A percentile compares a stretch with the other conserved stretches of the same genome.
phyloP scores from a whole-genome alignment of 2,888 invertebrate genomes.

The Lagria hirta region DNA sequence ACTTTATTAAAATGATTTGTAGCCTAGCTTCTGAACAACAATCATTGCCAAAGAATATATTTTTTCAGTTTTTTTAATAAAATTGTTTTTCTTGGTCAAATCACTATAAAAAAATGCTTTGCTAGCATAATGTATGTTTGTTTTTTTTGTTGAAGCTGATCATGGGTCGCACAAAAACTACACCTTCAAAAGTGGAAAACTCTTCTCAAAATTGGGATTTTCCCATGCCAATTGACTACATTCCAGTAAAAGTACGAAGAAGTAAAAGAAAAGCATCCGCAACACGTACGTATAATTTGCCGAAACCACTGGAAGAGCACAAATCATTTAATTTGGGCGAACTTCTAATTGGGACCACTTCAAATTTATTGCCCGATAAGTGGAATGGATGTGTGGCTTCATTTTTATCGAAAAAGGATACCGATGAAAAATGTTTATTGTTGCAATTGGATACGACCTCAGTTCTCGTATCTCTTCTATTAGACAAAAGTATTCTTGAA shows the following conservation, averaged over 20 bases:
- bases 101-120: no score
- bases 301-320: slow-evolving; percentile 23
- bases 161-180: slow-evolving; percentile 20
- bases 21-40: no score
- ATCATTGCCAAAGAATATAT: no score
- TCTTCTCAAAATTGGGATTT: slow-evolving; percentile 4
- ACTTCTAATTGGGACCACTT: slow-evolving; percentile 41
- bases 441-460: slow-evolving; percentile 36
- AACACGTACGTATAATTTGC: no score
- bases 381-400: slow-evolving; percentile 37
- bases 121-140: no score
- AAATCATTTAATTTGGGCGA: slow-evolving; percentile 38
- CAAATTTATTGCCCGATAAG: slow-evolving; percentile 40
- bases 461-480: slow-evolving; percentile 34
- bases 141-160: no score
- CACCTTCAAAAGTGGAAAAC: slow-evolving; percentile 10
- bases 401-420: slow-evolving; percentile 27
- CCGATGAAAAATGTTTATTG: slow-evolving; percentile 27
- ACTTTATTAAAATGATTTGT: no score
- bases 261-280: slow-evolving; percentile 12
- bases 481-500: slow-evolving; percentile 39
- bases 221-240: slow-evolving; percentile 15
- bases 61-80: no score
- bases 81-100: no score
- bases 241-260: slow-evolving; percentile 33